Evolutionary conservation across 2,113 vertebrate species (phyloP).

Genomic region (Andinoacara biseriatus): DNA sequence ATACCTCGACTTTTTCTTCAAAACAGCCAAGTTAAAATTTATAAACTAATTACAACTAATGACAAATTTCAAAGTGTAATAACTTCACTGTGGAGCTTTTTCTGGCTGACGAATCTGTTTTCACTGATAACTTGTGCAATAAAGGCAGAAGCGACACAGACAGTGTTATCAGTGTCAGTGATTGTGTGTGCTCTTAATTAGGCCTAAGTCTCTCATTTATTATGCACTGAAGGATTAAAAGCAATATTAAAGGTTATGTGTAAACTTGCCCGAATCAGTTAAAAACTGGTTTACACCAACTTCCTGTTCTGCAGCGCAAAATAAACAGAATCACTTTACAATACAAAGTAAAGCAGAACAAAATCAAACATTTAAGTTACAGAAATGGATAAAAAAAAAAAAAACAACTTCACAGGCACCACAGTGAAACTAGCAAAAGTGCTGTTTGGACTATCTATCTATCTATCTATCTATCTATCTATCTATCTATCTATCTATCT

Average conservation of each 20-base stretch:
- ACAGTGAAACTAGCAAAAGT: not conserved
- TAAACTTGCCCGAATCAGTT: not conserved
- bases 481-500: too few species aligned
- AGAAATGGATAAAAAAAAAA: not conserved
- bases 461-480: too few species aligned
- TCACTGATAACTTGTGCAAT: conserved; percentile 1
- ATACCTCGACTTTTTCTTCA: too few species aligned
- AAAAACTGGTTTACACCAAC: not conserved
- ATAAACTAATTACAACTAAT: too few species aligned
- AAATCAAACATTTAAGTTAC: not conserved
- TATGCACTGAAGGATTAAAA: too few species aligned
- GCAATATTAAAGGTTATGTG: not conserved
- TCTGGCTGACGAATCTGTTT: not conserved
- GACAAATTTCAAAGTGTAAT: not conserved
- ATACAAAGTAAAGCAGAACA: not conserved
- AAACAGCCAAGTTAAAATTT: too few species aligned
- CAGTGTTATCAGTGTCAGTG: not conserved
- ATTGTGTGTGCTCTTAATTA: conserved; percentile 55
- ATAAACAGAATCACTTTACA: not conserved
- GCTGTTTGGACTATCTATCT: conserved; percentile 43
- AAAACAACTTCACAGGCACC: not conserved
- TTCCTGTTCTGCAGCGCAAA: not conserved
- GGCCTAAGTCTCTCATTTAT: conserved; percentile 38
- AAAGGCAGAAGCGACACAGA: conserved; percentile 2
- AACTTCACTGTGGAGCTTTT: not conserved